Base-by-base conservation (phyloP, 1,140 invertebrate species). In the Homarus americanus region DNA sequence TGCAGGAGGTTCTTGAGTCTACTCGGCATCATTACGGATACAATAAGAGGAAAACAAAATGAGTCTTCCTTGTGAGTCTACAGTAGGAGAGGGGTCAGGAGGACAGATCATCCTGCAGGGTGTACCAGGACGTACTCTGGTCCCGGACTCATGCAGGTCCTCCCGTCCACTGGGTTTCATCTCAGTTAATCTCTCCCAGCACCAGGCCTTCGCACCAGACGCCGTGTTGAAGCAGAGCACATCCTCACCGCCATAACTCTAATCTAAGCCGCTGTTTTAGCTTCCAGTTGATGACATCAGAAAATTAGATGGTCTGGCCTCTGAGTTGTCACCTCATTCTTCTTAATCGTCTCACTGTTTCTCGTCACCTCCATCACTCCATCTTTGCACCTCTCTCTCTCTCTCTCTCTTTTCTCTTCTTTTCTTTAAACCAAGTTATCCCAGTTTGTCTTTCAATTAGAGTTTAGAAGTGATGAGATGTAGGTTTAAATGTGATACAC, bases 251-350 rank as follows among this genome's bases (percentile, higher is more conserved):
- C 63, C 63, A 69, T 24, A 32, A 28, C n/a, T 69, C n/a, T 69
- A 28, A 69, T 69, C 63, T 69, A 24, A 32, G 63, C 63, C 63
- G 10, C 63, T 69, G 63, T 69, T 58, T n/a, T 69, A 69, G 63
- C 63, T 69, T 69, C 63, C 63, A 69, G n/a, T 32, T 69, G 63
- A 69, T 69, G 63, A 69, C 63, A 17, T 38, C 28, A 38, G 36
- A 38, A 40, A 5, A 40, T 44, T 15, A 76, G 40, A 5, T 40
- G 73, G 17, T 76, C 9, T 3, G 36, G 12, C 15, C 40, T 40
- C 7, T 7, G n/a, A 24, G 34, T 41, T 40, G 73, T 3, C 73
- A 40, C 36, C 40, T 44, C 24, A 34, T 76, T 36, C 40, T 44
- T 40, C 73, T 76, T 44, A 12, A 7, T 75, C 72, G 7, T 76